Evolutionary conservation across 1,140 invertebrate species (phyloP).

Genomic region (Drosophila guanche): DNA sequence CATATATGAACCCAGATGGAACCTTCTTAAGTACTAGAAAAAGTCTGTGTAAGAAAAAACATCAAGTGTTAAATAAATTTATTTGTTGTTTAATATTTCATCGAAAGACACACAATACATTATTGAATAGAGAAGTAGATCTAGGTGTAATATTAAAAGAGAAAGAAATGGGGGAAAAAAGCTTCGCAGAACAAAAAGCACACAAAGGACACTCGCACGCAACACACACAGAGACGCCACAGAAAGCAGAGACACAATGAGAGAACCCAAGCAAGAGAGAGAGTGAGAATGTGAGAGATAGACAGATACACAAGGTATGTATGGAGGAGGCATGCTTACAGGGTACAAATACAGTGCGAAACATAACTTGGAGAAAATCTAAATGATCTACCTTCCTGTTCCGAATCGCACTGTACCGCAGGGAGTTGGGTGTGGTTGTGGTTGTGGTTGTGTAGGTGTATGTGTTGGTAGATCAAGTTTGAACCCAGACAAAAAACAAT

Average conservation of each 20-base stretch:
- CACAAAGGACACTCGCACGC: slow-evolving; percentile 26
- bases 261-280: slow-evolving; percentile 34
- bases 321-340: slow-evolving; percentile 37
- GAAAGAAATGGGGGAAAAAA: slow-evolving; percentile 27
- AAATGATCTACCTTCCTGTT: neutral
- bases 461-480: slow-evolving; percentile 30
- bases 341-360: slow-evolving; percentile 12
- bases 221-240: slow-evolving; percentile 32
- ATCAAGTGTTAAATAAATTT: slow-evolving; percentile 74
- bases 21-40: slow-evolving; percentile 41
- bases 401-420: slow-evolving; percentile 14
- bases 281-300: slow-evolving; percentile 21
- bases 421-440: no score
- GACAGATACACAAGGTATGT: slow-evolving; percentile 30
- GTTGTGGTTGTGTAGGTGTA: neutral
- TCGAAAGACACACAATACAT: slow-evolving; percentile 64
- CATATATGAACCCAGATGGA: slow-evolving; percentile 34
- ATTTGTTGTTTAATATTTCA: slow-evolving; percentile 34
- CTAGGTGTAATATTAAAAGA: slow-evolving; percentile 37
- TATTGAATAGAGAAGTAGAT: slow-evolving; percentile 52
- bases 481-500: slow-evolving; percentile 52
- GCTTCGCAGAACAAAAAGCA: slow-evolving; percentile 35
- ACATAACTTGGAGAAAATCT: neutral
- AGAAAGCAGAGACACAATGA: slow-evolving; percentile 52
- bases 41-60: slow-evolving; percentile 68